Conservation (phyloP, 2,888 invertebrate genomes). For the Aspidapion aeneum region DNA sequence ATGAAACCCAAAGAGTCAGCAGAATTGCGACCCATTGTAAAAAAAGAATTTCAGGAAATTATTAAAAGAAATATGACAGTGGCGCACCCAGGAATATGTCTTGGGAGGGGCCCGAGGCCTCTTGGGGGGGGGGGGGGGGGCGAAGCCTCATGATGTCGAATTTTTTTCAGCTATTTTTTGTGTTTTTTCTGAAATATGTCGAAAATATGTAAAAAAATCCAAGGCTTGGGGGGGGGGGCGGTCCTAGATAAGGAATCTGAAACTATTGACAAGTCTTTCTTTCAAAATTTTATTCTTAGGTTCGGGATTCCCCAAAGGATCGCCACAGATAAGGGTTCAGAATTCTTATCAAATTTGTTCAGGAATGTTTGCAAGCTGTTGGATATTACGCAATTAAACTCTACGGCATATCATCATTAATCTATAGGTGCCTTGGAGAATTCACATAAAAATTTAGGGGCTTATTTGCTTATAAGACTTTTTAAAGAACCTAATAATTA, state of each 20-base stretch:
- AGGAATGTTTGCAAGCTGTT: not conserved
- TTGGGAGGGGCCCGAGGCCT: too few relatives aligned
- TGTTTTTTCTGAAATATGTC: too few relatives aligned
- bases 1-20: not conserved
- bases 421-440: conserved; percentile 23
- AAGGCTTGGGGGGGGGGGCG: conserved; percentile 19
- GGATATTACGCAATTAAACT: conserved; percentile 17
- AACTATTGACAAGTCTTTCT: not conserved
- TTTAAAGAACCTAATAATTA: conserved; percentile 13
- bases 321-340: conserved; percentile 20
- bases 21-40: not conserved
- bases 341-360: conserved; percentile 1
- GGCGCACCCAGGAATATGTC: too few relatives aligned
- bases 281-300: conserved; percentile 17
- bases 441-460: conserved; percentile 24
- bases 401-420: conserved; percentile 19
- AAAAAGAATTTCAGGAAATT: not conserved
- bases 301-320: conserved; percentile 24
- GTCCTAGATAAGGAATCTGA: conserved; percentile 17
- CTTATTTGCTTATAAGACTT: conserved; percentile 15
- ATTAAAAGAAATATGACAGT: not conserved
- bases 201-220: too few relatives aligned
- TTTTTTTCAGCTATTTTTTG: too few relatives aligned
- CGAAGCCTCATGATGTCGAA: too few relatives aligned
- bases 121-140: too few relatives aligned